Evolutionary conservation across 2,797 vertebrate genomes (phyloP), one percentile per base, ranked within the genome.

Genomic region (Tenualosa thibaudeaui): DNA sequence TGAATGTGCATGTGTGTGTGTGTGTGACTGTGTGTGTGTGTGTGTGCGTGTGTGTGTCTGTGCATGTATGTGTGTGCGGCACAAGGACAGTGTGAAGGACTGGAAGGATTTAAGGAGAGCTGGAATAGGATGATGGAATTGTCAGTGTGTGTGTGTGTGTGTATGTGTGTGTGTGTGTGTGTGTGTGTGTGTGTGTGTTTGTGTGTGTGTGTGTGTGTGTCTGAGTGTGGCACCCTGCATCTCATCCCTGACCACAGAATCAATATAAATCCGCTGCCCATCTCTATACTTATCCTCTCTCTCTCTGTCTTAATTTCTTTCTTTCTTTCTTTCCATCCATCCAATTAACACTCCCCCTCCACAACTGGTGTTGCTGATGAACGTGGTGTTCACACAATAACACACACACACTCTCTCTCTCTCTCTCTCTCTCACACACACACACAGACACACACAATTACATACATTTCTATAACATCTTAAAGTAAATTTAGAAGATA

Each of bases 191-290:
- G 60, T 26, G 60, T 65, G n/a, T 65, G 8, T 65, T 6, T 65
- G 26, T 13, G 10, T 13, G 26, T 31, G 62, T 31, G 62, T 31
- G 62, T 10, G 54, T 17, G 54, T 17, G 54, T 17, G 54, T 17
- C 22, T 5, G 19, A 1, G 56, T n/a, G 56, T n/a, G 56, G 56
- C 56, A 60, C 22, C 56, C 58, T 3, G 1, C 58, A 62, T 62
- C n/a, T 62, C 58, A 62, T 62, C n/a, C 58, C n/a, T 62, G 58
- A 62, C 22, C 58, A 62, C 58, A 24, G 58, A 62, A 62, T 62
- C n/a, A 62, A 62, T 62, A 62, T 24, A 62, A 62, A 62, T 62
- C 58, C 58, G 24, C 22, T n/a, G 56, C 22, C 22, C 58, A 62
- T 62, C 58, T 62, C 5, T 62, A 62, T 24, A 62, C 6, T 24